Evolutionary conservation across 1,140 invertebrate genomes (phyloP).

Genomic region (Onthophagus taurus): DNA sequence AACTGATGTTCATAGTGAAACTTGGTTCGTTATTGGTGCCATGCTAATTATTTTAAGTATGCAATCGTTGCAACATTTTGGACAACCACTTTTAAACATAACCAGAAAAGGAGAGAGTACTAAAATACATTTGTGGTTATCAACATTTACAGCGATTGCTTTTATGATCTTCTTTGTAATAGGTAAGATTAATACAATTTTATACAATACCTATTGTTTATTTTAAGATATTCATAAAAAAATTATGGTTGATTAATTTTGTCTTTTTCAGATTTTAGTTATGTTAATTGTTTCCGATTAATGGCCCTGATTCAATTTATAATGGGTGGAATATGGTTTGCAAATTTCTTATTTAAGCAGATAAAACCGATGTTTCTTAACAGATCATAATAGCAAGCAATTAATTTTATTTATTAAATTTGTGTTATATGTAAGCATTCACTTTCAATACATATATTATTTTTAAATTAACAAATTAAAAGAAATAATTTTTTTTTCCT

Average conservation of each 20-base stretch:
- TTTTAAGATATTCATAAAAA: not conserved
- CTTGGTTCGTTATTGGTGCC: constrained; percentile 26
- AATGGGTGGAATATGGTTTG: constrained; percentile 28
- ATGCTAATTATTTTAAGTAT: constrained; percentile 27
- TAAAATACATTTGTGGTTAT: not conserved
- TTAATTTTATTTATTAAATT: constrained; percentile 1
- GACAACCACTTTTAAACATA: constrained; percentile 12
- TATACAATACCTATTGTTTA: not conserved
- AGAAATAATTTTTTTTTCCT: no score
- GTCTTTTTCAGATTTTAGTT: constrained; percentile 28
- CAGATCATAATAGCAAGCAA: not conserved
- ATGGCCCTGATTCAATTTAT: constrained; percentile 31
- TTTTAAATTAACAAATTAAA: no score
- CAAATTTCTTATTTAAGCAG: constrained; percentile 32
- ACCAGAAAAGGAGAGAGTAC: constrained; percentile 8
- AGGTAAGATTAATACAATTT: no score
- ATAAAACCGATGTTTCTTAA: constrained; percentile 14
- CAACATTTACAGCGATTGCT: constrained; percentile 3
- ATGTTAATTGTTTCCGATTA: constrained; percentile 27
- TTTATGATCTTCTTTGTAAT: constrained; percentile 10
- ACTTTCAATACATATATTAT: no score
- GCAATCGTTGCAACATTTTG: constrained; percentile 24
- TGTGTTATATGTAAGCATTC: no score
- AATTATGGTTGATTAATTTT: not conserved
- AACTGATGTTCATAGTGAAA: constrained; percentile 20